These are phyloP conservation scores for Steinernema carpocapsae DNA, from an alignment of 2,888 invertebrate species.

Conservation along the genomic window DNA sequence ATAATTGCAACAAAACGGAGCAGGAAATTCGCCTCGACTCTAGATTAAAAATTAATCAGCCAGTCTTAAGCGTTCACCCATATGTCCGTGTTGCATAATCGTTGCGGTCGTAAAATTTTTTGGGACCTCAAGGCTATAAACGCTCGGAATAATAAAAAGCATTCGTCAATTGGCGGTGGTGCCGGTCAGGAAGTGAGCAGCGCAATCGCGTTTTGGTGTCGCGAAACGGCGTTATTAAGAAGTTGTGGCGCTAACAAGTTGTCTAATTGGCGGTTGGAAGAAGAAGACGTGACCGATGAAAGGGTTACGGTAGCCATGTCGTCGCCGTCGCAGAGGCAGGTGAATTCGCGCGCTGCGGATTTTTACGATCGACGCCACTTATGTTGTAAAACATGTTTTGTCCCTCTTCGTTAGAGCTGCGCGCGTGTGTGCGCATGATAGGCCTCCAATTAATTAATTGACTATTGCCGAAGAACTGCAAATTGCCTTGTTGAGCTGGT, in stretches of 20 bases:
- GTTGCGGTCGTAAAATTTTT: slow-evolving; percentile 6
- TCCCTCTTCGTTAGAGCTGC: too few species aligned
- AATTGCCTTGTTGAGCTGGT: slow-evolving; percentile 1
- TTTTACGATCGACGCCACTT: slow-evolving; percentile 24
- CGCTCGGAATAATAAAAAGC: neutral
- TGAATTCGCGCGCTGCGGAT: slow-evolving; percentile 10
- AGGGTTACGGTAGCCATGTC: neutral
- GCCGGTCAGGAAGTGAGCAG: slow-evolving; percentile 19
- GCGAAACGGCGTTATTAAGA: too few species aligned
- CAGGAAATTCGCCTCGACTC: neutral
- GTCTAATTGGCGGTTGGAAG: neutral
- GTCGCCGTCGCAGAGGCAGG: neutral
- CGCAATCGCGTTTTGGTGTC: too few species aligned
- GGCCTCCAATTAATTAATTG: slow-evolving; percentile 14
- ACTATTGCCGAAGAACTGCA: neutral
- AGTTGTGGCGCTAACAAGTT: neutral
- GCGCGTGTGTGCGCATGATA: slow-evolving; percentile 12
- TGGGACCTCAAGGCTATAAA: slow-evolving; percentile 3
- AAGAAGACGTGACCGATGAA: too few species aligned
- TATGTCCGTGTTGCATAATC: slow-evolving; percentile 23
- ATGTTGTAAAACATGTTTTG: slow-evolving; percentile 32
- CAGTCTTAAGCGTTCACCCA: neutral
- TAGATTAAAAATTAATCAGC: slow-evolving; percentile 17
- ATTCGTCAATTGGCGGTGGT: too few species aligned
- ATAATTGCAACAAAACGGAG: neutral